These are phyloP conservation scores for Baryphthengus martii DNA, from an alignment of 2,113 vertebrate genomes.

Conservation along the genomic window DNA sequence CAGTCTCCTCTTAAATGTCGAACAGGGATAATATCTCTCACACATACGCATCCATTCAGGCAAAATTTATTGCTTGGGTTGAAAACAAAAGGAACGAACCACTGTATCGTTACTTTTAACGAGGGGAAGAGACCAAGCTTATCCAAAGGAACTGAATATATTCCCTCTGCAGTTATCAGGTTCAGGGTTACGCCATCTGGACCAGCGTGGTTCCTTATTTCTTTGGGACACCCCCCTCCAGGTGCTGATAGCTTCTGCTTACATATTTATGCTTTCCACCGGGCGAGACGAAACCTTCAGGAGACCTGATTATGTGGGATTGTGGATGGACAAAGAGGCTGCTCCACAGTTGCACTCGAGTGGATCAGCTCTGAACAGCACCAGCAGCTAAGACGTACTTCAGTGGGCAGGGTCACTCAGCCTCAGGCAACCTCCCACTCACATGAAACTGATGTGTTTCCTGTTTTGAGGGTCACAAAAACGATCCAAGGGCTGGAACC, in stretches of 20 bases:
- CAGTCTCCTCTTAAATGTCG: background rate
- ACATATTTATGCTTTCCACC: background rate
- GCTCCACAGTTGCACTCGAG: background rate
- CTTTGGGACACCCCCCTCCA: background rate
- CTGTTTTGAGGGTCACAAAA: background rate
- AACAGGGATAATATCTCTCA: background rate
- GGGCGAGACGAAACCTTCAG: background rate
- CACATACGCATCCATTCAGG: background rate
- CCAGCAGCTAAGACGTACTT: background rate
- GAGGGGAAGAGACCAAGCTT: background rate
- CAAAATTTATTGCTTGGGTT: background rate
- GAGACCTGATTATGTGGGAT: background rate
- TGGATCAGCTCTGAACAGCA: background rate
- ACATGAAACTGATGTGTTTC: background rate
- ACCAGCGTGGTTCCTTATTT: background rate
- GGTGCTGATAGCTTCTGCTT: background rate
- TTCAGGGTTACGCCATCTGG: background rate
- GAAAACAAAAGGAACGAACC: background rate
- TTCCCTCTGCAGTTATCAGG: background rate
- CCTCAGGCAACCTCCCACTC: background rate
- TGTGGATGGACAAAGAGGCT: background rate
- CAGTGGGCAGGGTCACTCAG: background rate
- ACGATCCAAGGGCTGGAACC: background rate
- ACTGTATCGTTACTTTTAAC: background rate
- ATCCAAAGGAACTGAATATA: background rate